Percentiles rank a stretch among this genome's conserved stretches.
Conservation (phyloP, 2,888 invertebrate species). For the Dorcus parallelipipedus region DNA sequence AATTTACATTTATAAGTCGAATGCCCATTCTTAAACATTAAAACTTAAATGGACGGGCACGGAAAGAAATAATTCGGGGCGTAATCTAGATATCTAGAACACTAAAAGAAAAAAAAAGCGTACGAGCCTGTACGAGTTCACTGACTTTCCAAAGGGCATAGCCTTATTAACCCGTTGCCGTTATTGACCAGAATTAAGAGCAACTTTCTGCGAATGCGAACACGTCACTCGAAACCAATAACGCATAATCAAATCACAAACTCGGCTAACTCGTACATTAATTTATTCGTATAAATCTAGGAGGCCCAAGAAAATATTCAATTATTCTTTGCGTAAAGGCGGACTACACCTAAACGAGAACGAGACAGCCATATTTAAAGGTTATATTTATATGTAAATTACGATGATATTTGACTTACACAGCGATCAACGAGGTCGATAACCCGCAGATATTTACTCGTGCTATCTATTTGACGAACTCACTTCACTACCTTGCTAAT, state of each 20-base stretch:
- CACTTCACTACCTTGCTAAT: slow-evolving; percentile 16
- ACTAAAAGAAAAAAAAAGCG: too few species aligned
- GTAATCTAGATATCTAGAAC: too few species aligned
- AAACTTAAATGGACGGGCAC: too few species aligned
- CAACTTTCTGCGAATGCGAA: too few species aligned
- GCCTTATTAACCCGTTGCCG: slow-evolving; percentile 19
- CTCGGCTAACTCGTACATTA: too few species aligned
- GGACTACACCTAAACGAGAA: slow-evolving; percentile 16
- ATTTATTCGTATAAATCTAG: too few species aligned
- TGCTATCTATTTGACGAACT: slow-evolving; percentile 9
- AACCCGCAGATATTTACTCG: slow-evolving; percentile 13
- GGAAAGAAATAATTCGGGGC: too few species aligned
- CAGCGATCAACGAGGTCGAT: slow-evolving; percentile 3
- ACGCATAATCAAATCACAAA: too few species aligned
- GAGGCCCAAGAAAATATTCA: too few species aligned
- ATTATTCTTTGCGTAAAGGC: slow-evolving; percentile 3
- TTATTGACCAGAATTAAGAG: slow-evolving; percentile 1
- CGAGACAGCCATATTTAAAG: slow-evolving; percentile 19
- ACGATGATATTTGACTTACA: slow-evolving; percentile 11
- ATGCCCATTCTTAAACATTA: too few species aligned
- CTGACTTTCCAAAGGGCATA: slow-evolving; percentile 16
- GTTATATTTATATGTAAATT: slow-evolving; percentile 17
- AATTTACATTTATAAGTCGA: too few species aligned
- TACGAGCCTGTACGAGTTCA: slow-evolving; percentile 7
- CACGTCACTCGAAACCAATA: too few species aligned